phyloP scores from a whole-genome alignment of 2,888 invertebrate genomes.

The Platycheirus albimanus region DNA sequence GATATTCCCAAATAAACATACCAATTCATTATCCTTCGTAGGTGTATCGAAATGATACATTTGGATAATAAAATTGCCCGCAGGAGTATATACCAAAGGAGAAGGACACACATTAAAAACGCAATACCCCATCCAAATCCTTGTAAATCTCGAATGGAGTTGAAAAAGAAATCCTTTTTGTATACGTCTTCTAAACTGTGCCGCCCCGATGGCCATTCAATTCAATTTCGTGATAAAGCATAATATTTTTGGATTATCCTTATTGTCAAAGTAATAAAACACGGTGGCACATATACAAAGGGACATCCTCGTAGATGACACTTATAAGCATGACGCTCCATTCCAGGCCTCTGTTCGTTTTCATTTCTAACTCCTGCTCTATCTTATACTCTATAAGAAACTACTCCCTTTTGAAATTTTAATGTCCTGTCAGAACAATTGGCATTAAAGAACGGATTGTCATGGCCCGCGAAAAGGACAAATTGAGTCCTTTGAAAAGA shows the following conservation, averaged over 20 bases:
- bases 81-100: neutral
- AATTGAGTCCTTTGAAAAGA: conserved; percentile 66
- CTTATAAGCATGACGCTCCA: conserved; percentile 27
- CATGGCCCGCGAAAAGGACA: conserved; percentile 38
- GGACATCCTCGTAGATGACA: conserved; percentile 32
- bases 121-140: conserved; percentile 34
- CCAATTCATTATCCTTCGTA: conserved; percentile 3
- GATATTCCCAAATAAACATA: conserved; percentile 5
- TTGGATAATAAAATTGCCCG: conserved; percentile 53
- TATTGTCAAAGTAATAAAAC: conserved; percentile 8
- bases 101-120: conserved; percentile 36
- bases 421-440: conserved; percentile 55
- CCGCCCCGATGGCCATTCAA: conserved; percentile 59
- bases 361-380: neutral
- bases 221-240: conserved; percentile 60
- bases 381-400: neutral
- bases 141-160: conserved; percentile 5
- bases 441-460: conserved; percentile 65
- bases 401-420: conserved; percentile 56
- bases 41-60: conserved; percentile 45
- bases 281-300: conserved; percentile 9
- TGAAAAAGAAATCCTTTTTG: conserved; percentile 48
- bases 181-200: too few relatives aligned
- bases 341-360: neutral
- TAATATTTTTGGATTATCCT: conserved; percentile 58